Percentiles rank a stretch among this genome's conserved stretches.
Conservation (phyloP, 2,797 vertebrate species). For the Sebastes oblongus region DNA sequence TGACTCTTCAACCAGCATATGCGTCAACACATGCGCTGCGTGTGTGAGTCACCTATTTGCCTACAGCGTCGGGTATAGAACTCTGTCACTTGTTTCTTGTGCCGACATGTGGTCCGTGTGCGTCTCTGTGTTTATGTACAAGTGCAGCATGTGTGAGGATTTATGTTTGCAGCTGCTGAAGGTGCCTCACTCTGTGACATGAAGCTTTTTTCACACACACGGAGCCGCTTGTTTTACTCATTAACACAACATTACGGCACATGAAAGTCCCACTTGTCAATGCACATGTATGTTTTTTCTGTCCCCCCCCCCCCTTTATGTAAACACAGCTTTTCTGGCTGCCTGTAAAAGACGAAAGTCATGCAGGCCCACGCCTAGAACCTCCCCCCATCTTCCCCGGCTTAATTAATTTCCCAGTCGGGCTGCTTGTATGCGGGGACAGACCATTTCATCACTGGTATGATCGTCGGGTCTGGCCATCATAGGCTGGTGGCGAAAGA, state of each 20-base stretch:
- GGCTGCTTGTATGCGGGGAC: slow-evolving; percentile 42
- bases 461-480: slow-evolving; percentile 38
- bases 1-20: slow-evolving; percentile 32
- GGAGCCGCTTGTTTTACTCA: slow-evolving; percentile 49
- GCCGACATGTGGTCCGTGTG: slow-evolving; percentile 40
- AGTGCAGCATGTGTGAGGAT: slow-evolving; percentile 20
- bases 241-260: slow-evolving; percentile 55
- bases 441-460: slow-evolving; percentile 56
- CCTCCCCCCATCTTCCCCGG: slow-evolving; percentile 4
- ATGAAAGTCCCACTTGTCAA: slow-evolving; percentile 60
- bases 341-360: slow-evolving; percentile 20
- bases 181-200: slow-evolving; percentile 14
- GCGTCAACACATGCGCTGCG: slow-evolving; percentile 39
- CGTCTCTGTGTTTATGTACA: slow-evolving; percentile 39
- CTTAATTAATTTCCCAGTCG: slow-evolving; percentile 56
- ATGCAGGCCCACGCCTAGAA: not conserved
- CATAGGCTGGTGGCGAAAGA: slow-evolving; percentile 65
- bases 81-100: slow-evolving; percentile 32
- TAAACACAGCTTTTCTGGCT: slow-evolving; percentile 49
- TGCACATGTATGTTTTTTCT: slow-evolving; percentile 58
- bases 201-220: slow-evolving; percentile 32
- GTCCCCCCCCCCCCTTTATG: not conserved
- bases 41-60: slow-evolving; percentile 39
- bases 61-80: not conserved
- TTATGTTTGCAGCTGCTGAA: slow-evolving; percentile 58